Percentiles rank a stretch among this genome's conserved stretches.
Conservation (phyloP, 2,797 vertebrate species). For the Fringilla coelebs region DNA sequence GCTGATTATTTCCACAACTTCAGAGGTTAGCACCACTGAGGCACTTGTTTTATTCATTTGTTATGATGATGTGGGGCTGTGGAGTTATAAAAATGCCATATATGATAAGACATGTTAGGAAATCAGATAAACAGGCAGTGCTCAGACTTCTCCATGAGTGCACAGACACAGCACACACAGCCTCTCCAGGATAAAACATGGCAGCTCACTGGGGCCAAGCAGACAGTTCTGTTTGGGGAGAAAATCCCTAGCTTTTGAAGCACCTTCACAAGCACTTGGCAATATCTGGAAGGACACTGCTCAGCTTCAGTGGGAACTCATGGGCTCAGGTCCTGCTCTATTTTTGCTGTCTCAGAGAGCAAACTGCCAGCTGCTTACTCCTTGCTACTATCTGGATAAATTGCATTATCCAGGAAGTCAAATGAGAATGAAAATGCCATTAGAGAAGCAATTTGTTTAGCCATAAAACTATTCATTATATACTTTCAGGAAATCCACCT, state of each 20-base stretch:
- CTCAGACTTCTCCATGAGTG: not conserved
- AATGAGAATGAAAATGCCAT: not conserved
- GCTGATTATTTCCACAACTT: not conserved
- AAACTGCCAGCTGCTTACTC: not conserved
- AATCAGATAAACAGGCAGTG: not conserved
- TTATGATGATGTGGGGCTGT: rapidly evolving
- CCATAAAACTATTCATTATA: not conserved
- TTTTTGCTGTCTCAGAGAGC: not conserved
- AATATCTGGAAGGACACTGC: not conserved
- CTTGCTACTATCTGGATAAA: not conserved
- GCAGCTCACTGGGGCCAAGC: not conserved
- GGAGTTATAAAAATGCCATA: not conserved
- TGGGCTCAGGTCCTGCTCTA: not conserved
- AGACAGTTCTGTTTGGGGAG: not conserved
- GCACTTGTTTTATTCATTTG: not conserved
- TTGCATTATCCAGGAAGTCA: not conserved
- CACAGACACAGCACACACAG: rapidly evolving
- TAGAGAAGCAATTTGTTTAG: not conserved
- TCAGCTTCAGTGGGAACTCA: not conserved
- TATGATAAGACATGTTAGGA: not conserved
- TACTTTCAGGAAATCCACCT: not conserved
- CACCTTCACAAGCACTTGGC: not conserved
- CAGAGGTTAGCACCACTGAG: not conserved
- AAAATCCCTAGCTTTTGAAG: not conserved
- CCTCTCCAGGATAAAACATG: not conserved